phyloP scores from a whole-genome alignment of 1,140 invertebrate species.

The Bombus pyrosoma region DNA sequence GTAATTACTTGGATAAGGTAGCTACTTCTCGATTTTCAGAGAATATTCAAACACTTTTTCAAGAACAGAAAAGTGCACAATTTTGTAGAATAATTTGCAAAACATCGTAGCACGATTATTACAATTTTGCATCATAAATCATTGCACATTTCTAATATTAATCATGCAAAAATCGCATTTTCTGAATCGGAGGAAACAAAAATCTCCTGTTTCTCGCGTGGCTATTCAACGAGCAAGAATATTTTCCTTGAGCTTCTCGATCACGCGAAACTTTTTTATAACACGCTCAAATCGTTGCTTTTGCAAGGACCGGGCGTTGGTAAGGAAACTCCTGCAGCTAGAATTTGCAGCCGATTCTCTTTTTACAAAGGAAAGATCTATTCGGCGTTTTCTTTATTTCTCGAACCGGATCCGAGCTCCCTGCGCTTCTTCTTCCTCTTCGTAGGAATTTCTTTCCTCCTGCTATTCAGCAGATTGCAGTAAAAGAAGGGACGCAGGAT shows the following conservation, averaged over 20 bases:
- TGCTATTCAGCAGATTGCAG: slow-evolving; percentile 6
- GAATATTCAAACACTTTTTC: not conserved
- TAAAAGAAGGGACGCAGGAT: not conserved
- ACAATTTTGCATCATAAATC: not conserved
- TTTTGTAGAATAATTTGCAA: not conserved
- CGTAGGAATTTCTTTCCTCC: not conserved
- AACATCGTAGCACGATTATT: not conserved
- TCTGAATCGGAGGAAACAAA: too few relatives aligned
- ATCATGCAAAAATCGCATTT: not conserved
- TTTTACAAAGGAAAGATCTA: not conserved
- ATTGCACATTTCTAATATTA: not conserved
- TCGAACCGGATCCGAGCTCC: too few relatives aligned
- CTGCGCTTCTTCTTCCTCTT: not conserved
- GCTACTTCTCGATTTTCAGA: not conserved
- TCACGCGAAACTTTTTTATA: not conserved
- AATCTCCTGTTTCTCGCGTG: not conserved
- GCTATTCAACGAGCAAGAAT: not conserved
- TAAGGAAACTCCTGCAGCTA: not conserved
- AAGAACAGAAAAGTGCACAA: not conserved
- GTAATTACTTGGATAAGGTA: not conserved
- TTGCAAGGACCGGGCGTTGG: not conserved
- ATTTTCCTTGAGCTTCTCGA: not conserved
- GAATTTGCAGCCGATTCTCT: not conserved
- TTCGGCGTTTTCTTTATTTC: slow-evolving; percentile 18
- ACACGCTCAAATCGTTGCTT: not conserved